Evolutionary conservation across 2,113 vertebrate species (phyloP).

Genomic region (Esox niger): DNA sequence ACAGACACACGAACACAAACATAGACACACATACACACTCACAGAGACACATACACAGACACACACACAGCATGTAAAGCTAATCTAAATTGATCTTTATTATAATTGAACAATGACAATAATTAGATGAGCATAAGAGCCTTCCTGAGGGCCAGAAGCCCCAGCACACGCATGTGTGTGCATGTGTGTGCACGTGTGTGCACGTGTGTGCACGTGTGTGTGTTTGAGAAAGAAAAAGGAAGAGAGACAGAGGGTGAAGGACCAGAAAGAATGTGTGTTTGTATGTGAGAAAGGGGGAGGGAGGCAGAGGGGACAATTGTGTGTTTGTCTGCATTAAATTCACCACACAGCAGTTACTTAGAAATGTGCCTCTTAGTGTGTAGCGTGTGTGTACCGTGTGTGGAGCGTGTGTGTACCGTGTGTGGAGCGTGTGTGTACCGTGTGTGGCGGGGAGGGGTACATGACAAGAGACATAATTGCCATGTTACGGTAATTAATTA

Average conservation of each 20-base stretch:
- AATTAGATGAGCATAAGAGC: constrained; percentile 18
- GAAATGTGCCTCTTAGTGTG: too few relatives aligned
- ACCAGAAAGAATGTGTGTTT: too few relatives aligned
- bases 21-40: constrained; percentile 6
- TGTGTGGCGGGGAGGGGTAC: too few relatives aligned
- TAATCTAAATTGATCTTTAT: background rate
- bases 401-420: too few relatives aligned
- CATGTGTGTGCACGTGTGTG: constrained; percentile 3
- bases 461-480: too few relatives aligned
- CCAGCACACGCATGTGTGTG: background rate
- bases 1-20: constrained; percentile 1
- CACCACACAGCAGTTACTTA: too few relatives aligned
- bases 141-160: constrained; percentile 16
- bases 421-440: too few relatives aligned
- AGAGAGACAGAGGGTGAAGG: too few relatives aligned
- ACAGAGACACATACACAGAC: constrained; percentile 6
- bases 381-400: too few relatives aligned
- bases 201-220: background rate
- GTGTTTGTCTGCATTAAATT: too few relatives aligned
- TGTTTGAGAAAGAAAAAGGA: background rate
- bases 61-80: background rate
- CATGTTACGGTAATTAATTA: too few relatives aligned
- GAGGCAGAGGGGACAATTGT: background rate
- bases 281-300: background rate
- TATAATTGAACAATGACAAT: constrained; percentile 10